These are phyloP conservation scores for Aphelenchoides bicaudatus DNA, from an alignment of 2,888 invertebrate species.

Conservation along the genomic window DNA sequence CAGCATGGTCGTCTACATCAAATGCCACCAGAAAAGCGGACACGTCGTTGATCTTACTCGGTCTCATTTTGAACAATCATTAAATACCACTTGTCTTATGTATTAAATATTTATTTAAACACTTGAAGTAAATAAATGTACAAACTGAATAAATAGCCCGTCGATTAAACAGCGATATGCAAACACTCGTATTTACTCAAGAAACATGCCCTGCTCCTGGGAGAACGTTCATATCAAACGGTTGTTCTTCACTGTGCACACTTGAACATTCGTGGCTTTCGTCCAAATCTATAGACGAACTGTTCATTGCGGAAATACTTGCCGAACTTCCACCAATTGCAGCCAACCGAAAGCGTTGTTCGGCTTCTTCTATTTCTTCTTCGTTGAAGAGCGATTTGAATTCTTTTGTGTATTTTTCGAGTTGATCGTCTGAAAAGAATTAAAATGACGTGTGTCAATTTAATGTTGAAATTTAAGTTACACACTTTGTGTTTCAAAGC, in stretches of 20 bases:
- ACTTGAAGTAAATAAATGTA: no score
- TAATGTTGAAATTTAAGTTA: conserved; percentile 5
- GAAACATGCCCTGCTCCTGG: no score
- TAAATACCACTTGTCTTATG: no score
- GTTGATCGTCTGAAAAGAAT: conserved; percentile 23
- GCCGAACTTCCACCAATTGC: conserved; percentile 17
- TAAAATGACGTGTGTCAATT: conserved; percentile 7
- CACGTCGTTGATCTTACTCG: conserved; percentile 7
- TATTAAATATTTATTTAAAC: no score
- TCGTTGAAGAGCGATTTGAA: conserved; percentile 31
- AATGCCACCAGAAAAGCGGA: conserved; percentile 3
- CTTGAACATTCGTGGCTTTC: conserved; percentile 3
- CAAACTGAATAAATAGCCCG: no score
- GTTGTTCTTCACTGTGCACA: conserved; percentile 11
- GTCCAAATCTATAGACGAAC: conserved; percentile 1
- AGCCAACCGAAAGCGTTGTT: conserved; percentile 35
- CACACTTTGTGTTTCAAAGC: conserved; percentile 16
- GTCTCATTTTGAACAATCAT: no score
- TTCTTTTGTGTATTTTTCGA: conserved; percentile 33
- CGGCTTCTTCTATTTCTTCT: conserved; percentile 39
- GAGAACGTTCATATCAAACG: background rate
- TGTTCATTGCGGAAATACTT: background rate
- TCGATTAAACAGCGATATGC: no score
- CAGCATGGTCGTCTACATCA: no score
- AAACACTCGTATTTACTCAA: no score